Conservation (phyloP, 2,113 vertebrate genomes). For the Chamaea fasciata region DNA sequence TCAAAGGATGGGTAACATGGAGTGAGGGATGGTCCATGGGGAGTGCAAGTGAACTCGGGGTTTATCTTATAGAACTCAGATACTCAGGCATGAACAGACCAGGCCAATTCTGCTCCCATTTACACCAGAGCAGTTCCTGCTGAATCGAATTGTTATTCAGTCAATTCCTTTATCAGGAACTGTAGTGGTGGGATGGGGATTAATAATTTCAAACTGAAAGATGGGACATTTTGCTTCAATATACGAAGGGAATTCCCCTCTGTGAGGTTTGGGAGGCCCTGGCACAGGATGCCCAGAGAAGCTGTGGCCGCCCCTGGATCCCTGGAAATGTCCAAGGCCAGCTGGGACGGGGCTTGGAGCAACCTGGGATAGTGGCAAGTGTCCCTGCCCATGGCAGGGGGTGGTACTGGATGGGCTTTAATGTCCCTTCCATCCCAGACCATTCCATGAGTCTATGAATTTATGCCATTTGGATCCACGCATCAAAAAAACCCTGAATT, state of each 20-base stretch:
- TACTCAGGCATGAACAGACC: neutral
- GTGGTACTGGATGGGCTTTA: neutral
- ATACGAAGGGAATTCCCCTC: neutral
- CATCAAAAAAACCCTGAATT: neutral
- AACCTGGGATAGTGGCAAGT: fast-evolving
- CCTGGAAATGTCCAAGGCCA: neutral
- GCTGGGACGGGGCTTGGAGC: fast-evolving
- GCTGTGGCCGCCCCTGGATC: neutral
- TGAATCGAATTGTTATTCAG: neutral
- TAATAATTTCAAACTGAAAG: neutral
- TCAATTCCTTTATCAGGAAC: neutral
- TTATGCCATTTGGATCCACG: neutral
- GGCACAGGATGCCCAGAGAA: neutral
- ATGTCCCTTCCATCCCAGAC: neutral
- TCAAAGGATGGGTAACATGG: neutral
- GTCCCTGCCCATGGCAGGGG: neutral
- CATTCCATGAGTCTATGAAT: neutral
- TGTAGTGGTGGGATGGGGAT: neutral
- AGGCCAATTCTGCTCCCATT: neutral
- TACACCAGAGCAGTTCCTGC: neutral
- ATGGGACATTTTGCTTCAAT: neutral
- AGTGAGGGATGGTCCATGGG: neutral
- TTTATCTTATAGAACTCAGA: neutral
- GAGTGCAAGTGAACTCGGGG: neutral
- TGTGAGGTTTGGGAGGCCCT: neutral